phyloP scores from a whole-genome alignment of 1,140 invertebrate genomes.

The Medauroidea extradentata region DNA sequence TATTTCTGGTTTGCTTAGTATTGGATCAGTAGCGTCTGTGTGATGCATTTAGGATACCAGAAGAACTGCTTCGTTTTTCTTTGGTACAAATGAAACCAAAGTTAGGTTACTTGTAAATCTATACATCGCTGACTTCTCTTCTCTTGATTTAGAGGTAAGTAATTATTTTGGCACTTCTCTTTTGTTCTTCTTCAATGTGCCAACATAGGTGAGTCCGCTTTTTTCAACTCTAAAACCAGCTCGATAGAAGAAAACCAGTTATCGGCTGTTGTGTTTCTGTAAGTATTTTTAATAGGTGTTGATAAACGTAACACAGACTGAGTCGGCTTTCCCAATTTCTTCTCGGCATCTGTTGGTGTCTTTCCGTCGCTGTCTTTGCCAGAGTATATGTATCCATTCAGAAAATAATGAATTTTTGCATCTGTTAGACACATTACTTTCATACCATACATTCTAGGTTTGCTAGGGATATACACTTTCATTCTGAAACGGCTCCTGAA shows the following conservation, averaged over 20 bases:
- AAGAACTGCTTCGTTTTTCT: slow-evolving; percentile 15
- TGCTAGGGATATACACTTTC: no score
- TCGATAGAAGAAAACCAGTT: slow-evolving; percentile 42
- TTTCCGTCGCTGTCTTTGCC: no score
- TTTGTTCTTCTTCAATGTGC: background rate
- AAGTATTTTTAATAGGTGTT: slow-evolving; percentile 29
- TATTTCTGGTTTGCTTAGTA: background rate
- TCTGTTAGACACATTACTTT: no score
- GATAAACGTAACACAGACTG: slow-evolving; percentile 31
- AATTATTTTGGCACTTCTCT: background rate
- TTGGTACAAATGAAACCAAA: slow-evolving; percentile 20
- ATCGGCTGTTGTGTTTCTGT: slow-evolving; percentile 37
- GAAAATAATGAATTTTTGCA: no score
- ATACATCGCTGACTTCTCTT: slow-evolving; percentile 9
- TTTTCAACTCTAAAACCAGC: slow-evolving; percentile 32
- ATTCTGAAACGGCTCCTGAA: no score
- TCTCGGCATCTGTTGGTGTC: no score
- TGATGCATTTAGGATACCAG: slow-evolving; percentile 15
- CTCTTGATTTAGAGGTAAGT: background rate
- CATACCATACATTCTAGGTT: no score
- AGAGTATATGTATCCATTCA: no score
- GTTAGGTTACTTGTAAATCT: slow-evolving; percentile 15
- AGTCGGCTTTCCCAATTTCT: slow-evolving; percentile 14
- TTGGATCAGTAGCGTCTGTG: background rate
- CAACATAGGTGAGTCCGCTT: slow-evolving; percentile 4